Evolutionary conservation across 2,888 invertebrate genomes (phyloP).

Genomic region (Clivina fossor): DNA sequence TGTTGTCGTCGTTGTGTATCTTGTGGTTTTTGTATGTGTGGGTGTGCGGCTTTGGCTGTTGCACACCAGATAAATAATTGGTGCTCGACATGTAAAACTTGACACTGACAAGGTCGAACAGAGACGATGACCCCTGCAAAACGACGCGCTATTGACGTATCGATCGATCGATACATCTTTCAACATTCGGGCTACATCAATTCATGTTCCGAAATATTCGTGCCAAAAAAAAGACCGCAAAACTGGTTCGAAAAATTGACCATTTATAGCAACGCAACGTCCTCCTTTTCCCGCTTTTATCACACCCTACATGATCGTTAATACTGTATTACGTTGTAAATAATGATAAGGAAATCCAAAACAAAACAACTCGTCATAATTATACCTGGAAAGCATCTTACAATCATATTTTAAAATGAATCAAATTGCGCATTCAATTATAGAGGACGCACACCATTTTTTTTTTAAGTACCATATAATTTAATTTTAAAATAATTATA

Average conservation of each 20-base stretch:
- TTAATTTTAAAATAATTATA: too few relatives aligned
- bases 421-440: too few relatives aligned
- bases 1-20: background rate
- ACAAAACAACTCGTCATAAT: too few relatives aligned
- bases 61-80: slow-evolving; percentile 11
- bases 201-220: background rate
- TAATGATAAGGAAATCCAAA: too few relatives aligned
- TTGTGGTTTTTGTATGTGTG: slow-evolving; percentile 1
- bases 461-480: too few relatives aligned
- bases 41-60: slow-evolving; percentile 9
- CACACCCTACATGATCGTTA: too few relatives aligned
- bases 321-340: too few relatives aligned
- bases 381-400: too few relatives aligned
- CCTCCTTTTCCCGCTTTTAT: too few relatives aligned
- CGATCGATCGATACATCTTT: slow-evolving; percentile 6
- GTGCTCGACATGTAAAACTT: slow-evolving; percentile 27
- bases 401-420: too few relatives aligned
- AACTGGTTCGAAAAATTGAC: background rate
- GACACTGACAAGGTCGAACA: slow-evolving; percentile 50
- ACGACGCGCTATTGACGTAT: slow-evolving; percentile 9
- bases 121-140: slow-evolving; percentile 37
- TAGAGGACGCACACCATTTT: too few relatives aligned
- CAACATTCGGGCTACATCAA: background rate
- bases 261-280: too few relatives aligned
- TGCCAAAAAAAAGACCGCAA: background rate